Conservation (phyloP, 1,140 invertebrate genomes). For the Mercenaria mercenaria region DNA sequence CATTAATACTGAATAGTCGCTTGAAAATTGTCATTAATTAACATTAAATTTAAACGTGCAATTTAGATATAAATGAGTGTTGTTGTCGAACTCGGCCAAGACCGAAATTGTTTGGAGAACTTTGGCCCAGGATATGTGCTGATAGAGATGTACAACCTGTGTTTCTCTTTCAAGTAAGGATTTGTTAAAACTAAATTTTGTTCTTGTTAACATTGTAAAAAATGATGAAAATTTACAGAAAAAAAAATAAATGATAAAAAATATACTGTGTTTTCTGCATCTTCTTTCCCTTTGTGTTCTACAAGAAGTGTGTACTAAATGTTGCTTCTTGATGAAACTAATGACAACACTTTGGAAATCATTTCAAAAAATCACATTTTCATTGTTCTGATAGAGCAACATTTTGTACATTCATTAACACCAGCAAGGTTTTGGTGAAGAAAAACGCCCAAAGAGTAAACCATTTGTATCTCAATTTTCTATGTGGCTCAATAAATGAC, state of each 20-base stretch:
- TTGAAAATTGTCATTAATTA: too few species aligned
- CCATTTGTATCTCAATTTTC: conserved; percentile 60
- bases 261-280: conserved; percentile 33
- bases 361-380: neutral
- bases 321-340: too few species aligned
- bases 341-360: too few species aligned
- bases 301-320: neutral
- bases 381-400: neutral
- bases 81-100: too few species aligned
- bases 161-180: neutral
- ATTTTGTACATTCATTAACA: neutral
- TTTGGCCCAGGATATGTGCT: too few species aligned
- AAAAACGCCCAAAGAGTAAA: neutral
- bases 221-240: neutral
- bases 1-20: too few species aligned
- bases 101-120: too few species aligned
- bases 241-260: conserved; percentile 36
- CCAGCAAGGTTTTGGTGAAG: conserved; percentile 60
- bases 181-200: neutral
- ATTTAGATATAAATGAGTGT: too few species aligned
- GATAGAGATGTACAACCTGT: too few species aligned
- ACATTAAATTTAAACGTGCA: too few species aligned
- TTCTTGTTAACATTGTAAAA: conserved; percentile 34
- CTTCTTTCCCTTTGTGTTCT: conserved; percentile 37
- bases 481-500: conserved; percentile 4